phyloP scores from a whole-genome alignment of 2,113 vertebrate genomes.

The Lethenteron reissneri region DNA sequence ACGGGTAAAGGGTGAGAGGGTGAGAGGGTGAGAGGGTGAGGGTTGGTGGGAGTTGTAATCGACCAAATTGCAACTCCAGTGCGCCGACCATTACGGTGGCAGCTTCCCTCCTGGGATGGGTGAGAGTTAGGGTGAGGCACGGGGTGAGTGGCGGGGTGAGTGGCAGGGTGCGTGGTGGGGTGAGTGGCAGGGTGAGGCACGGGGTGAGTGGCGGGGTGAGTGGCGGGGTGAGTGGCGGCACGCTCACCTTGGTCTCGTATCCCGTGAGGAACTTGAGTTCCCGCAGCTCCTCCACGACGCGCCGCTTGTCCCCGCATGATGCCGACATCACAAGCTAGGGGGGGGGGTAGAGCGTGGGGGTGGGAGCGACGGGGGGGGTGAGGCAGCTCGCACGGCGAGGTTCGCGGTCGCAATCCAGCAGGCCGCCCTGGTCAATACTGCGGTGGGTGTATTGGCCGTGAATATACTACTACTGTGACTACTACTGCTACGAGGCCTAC shows the following conservation, averaged over 20 bases:
- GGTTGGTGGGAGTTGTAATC: background rate
- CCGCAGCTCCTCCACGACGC: slow-evolving; percentile 3
- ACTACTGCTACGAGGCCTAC: too few relatives aligned
- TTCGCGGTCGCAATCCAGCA: too few relatives aligned
- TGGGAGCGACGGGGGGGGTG: background rate
- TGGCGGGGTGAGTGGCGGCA: background rate
- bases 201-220: slow-evolving; percentile 12
- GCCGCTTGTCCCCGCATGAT: background rate
- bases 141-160: background rate
- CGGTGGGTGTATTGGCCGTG: too few relatives aligned
- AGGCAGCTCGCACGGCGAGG: background rate
- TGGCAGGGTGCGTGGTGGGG: slow-evolving; percentile 17
- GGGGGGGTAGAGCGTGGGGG: background rate
- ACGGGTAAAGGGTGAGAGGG: background rate
- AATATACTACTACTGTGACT: too few relatives aligned
- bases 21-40: background rate
- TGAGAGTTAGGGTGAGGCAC: too few relatives aligned
- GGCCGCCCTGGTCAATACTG: too few relatives aligned
- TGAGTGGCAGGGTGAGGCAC: slow-evolving; percentile 11
- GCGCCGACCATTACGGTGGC: background rate
- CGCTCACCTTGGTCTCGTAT: slow-evolving; percentile 10
- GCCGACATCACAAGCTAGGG: slow-evolving; percentile 7
- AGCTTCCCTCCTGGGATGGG: fast-evolving
- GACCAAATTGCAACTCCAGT: background rate
- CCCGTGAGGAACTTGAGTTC: slow-evolving; percentile 9